Conservation (phyloP, 64 coral and sea anemone species). For the Anthopleura sola region DNA sequence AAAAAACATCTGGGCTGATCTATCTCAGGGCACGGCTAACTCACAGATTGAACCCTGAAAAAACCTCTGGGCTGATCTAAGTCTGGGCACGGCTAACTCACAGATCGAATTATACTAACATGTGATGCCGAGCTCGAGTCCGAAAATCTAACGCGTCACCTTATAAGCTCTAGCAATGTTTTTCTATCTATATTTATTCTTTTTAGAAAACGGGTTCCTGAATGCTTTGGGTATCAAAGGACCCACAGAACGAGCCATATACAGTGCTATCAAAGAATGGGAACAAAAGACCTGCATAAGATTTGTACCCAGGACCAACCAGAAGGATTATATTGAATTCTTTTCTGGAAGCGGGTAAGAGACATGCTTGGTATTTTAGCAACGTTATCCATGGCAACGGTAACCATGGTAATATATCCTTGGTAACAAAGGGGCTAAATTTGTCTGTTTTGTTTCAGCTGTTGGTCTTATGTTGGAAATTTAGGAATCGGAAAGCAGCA, state of each 20-base stretch:
- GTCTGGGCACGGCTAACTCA: no score
- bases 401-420: no score
- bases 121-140: no score
- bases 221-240: constrained; percentile 51
- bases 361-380: neutral
- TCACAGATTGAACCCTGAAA: no score
- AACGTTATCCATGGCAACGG: neutral
- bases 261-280: constrained; percentile 64
- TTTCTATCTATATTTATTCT: no score
- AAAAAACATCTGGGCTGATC: no score
- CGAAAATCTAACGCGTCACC: no score
- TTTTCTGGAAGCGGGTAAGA: constrained; percentile 52
- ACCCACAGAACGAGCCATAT: constrained; percentile 53
- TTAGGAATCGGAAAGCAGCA: constrained; percentile 41
- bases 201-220: constrained; percentile 39
- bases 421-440: no score
- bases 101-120: no score
- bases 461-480: constrained; percentile 53
- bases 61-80: no score
- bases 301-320: constrained; percentile 52
- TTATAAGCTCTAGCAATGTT: no score
- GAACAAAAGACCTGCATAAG: constrained; percentile 52
- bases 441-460: neutral
- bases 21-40: no score
- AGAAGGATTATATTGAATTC: constrained; percentile 63